Base-by-base conservation (phyloP, 1,140 invertebrate species). In the Steinernema khuongi region DNA sequence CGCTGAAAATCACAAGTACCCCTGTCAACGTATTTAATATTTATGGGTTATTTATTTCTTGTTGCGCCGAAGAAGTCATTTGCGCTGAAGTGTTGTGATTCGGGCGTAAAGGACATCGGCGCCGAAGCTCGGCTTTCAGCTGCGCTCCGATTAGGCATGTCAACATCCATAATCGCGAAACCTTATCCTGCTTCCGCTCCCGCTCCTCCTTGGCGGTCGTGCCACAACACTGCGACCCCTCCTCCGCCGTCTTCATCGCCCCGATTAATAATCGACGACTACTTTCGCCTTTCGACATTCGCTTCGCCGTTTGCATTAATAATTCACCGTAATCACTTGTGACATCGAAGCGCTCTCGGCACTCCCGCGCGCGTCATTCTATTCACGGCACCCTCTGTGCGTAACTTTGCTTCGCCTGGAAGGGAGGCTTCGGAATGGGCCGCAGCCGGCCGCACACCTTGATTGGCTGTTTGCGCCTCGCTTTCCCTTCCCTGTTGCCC, bases 281-380 rank as follows among this genome's bases (percentile, higher is more conserved):
- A 60, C 50, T 60, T 60, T 60, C 36, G 36, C 36, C 7, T n/a
- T 41, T 11, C 36, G 36, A 7, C 19, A n/a, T n/a, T 19, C 28
- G 28, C 69, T 33, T 36, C 31, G 18, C 17, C 19, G 30, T 22
- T 72, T 26, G 30, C 44, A 72, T 72, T 66, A 72, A 72, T 72
- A 72, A 72, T 66, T 72, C 71, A 72, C 71, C 43, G 71, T 72
- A 72, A 72, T 72, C 71, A 72, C 31, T 70, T 67, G 31, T 72
- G 71, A 72, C 71, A 67, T 69, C 43, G 30, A 31, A 67, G 70
- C 70, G 29, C 29, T n/a, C n/a, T 31, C 29, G 31, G 33, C 68
- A 19, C 31, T 19, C 18, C 68, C n/a, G n/a, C 17, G 33, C 33
- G 18, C 31, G 67, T 70, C 33, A 22, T n/a, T n/a, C n/a, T n/a